Base-by-base conservation (phyloP, 2,888 invertebrate genomes). In the Ectropis crepuscularia region DNA sequence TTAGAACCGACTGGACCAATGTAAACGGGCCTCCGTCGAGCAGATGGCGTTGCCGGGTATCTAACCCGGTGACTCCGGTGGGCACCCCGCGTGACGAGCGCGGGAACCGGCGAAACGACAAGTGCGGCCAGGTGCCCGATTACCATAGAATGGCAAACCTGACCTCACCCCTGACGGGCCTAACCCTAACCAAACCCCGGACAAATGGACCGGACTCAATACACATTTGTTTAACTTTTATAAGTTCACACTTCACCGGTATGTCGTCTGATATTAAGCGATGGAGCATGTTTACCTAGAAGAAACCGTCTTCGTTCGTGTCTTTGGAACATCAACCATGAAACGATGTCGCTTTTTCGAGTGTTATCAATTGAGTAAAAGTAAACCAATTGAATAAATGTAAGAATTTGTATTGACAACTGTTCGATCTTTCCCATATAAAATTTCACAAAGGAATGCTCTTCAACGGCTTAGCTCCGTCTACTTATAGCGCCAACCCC, bases 71-170 rank as follows among this genome's bases (percentile, higher is more conserved):
- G 82, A 60, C 71, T 84, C 47, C 48, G 8, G 51, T 76, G 82
- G 54, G 73, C 85, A 85, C 80, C 78, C 77, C 69, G 83, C 85
- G 84, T 85, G 79, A 83, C 85, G 82, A 66, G 61, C 64, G 69
- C 63, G 74, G 74, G 77, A 69, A 66, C 62, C 55, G 70, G 75
- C 72, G 71, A 74, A 74, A 77, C 76, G 60, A 68, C 72, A 72
- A 72, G 70, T 72, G 72, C 59, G 41, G 64, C 77, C 77, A 79
- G 74, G 78, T 77, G 75, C 69, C 75, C 74, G 77, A 76, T 79
- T 77, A 79, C 70, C 76, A 79, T 69, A 67, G 61, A 66, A 71
- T 69, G 64, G 70, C 61, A 28, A 28, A 28, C 16, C 16, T 28
- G 16, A 28, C 16, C 16, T 28, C 16, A 28, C 16, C 16, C 16